Conservation (phyloP, 2,888 invertebrate genomes). For the Lacanobia wlatinum region DNA sequence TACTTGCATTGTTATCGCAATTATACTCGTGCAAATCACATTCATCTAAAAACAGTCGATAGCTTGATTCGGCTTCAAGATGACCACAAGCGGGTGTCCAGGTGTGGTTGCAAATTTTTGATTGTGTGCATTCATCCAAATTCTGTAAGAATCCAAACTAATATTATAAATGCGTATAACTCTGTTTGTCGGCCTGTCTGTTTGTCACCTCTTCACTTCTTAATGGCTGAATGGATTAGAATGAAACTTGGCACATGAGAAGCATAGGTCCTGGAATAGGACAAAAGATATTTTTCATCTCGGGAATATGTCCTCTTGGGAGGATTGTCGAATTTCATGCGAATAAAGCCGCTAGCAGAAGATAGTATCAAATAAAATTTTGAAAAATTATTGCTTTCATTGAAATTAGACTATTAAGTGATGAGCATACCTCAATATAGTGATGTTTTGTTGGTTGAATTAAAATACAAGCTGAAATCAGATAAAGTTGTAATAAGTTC, state of each 20-base stretch:
- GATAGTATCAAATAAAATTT: background rate
- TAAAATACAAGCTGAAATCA: slow-evolving; percentile 49
- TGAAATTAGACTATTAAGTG: too few relatives aligned
- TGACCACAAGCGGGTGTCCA: slow-evolving; percentile 74
- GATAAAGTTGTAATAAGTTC: background rate
- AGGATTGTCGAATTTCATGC: background rate
- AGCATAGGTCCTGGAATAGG: too few relatives aligned
- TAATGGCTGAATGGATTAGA: too few relatives aligned
- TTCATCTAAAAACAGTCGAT: slow-evolving; percentile 76
- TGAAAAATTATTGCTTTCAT: background rate
- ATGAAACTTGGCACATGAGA: too few relatives aligned
- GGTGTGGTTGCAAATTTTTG: slow-evolving; percentile 80
- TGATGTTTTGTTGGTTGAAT: slow-evolving; percentile 47
- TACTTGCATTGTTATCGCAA: slow-evolving; percentile 77
- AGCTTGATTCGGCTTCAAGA: slow-evolving; percentile 56
- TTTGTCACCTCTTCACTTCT: too few relatives aligned
- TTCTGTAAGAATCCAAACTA: slow-evolving; percentile 67
- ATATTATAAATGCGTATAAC: too few relatives aligned
- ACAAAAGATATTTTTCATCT: too few relatives aligned
- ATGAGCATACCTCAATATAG: slow-evolving; percentile 44
- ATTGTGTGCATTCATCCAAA: slow-evolving; percentile 69
- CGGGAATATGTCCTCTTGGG: too few relatives aligned
- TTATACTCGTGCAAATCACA: slow-evolving; percentile 83
- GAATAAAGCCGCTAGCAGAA: too few relatives aligned
- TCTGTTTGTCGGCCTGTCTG: too few relatives aligned